Base-by-base conservation (phyloP, 2,888 invertebrate species). In the Euzetes globulus region DNA sequence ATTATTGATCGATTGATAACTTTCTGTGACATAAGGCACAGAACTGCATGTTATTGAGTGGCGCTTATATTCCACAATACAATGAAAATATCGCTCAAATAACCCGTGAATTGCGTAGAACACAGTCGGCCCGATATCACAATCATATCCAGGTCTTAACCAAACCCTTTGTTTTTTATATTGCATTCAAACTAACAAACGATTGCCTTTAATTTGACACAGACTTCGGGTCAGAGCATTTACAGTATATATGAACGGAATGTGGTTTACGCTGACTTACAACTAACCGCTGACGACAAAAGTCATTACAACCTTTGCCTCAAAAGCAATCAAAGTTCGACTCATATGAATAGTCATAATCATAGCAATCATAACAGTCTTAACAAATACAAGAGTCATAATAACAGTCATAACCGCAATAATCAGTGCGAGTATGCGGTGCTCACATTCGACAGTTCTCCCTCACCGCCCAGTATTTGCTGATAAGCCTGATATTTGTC, bases 401-500 rank as follows among this genome's bases (percentile, higher is more conserved):
- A 68, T n/a, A 17, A 60, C 33, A 72, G 47, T 45, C 27, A 22
- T 50, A 45, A 65, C 19, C 37, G 68, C 27, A 50, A n/a, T 37
- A 60, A 60, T n/a, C 70, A 55, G 19, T 74, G 76, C 70, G 76
- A 76, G 63, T 76, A 76, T 50, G 76, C 76, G 17, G 75, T 76
- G 19, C 63, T 76, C 45, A 45, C 68, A 25, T 76, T 76, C 55
- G 76, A 76, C 72, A 63, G 75, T 22, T 72, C 76, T 7, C 72
- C 75, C 33, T 76, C 75, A 19, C 76, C 76, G 11, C 70, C 76
- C 9, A 75, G 75, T 33, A 50, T 75, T 22, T 76, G 76, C 52
- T 76, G 75, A 76, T 47, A 55, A 37, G 11, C 50, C 37, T 27
- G 17, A 17, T 19, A 11, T 45, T 74, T 17, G 22, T 27, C 33